phyloP scores from a whole-genome alignment of 2,113 vertebrate species.

The Forbesichthys papilliferus region DNA sequence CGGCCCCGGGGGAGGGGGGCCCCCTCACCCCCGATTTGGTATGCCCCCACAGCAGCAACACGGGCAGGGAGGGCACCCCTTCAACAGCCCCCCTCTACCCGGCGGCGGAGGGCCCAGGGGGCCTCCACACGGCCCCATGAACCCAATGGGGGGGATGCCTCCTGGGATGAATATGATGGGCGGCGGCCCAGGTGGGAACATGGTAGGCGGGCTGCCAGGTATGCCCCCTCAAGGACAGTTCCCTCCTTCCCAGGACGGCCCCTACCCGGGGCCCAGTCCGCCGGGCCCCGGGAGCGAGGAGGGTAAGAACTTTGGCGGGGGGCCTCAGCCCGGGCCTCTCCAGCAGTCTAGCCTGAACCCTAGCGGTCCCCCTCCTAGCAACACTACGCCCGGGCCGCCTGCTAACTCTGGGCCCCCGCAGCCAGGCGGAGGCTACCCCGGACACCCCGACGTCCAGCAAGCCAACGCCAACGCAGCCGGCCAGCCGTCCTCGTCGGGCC shows the following conservation, averaged over 20 bases:
- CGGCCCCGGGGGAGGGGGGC: conserved; percentile 75
- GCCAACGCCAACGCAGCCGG: conserved; percentile 80
- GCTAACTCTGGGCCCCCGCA: conserved; percentile 78
- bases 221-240: conserved; percentile 90
- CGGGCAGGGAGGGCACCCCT: conserved; percentile 79
- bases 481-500: conserved; percentile 71
- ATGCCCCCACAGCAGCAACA: conserved; percentile 80
- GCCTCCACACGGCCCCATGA: conserved; percentile 72
- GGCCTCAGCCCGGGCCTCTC: conserved; percentile 70
- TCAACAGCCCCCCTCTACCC: conserved; percentile 79
- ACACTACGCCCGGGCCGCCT: conserved; percentile 76
- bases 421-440: conserved; percentile 78
- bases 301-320: conserved; percentile 77
- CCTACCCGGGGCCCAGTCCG: conserved; percentile 78
- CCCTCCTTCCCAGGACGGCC: conserved; percentile 80
- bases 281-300: conserved; percentile 79
- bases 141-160: conserved; percentile 78
- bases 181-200: conserved; percentile 74
- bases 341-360: conserved; percentile 77
- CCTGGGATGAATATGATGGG: conserved; percentile 80
- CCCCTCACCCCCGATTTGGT: conserved; percentile 78
- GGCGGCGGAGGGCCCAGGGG: conserved; percentile 78
- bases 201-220: conserved; percentile 82
- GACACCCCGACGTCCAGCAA: conserved; percentile 76
- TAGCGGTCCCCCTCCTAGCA: conserved; percentile 82